Conservation (phyloP, 2,113 vertebrate genomes). For the Catharus bicknelli region DNA sequence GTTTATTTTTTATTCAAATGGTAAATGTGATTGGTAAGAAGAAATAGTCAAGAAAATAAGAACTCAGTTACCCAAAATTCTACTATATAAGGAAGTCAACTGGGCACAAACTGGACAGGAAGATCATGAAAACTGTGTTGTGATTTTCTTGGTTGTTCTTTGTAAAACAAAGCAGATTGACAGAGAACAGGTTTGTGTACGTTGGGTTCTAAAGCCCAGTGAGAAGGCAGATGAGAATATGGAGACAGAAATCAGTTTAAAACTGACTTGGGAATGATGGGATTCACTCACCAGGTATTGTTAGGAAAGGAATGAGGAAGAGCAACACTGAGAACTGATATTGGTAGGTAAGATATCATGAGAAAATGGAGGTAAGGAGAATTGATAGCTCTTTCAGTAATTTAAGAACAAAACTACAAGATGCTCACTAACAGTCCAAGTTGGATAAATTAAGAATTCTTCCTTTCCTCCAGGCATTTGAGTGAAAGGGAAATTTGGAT, state of each 20-base stretch:
- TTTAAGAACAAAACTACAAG: neutral
- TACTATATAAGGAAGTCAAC: neutral
- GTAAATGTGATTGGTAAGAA: neutral
- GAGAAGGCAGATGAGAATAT: neutral
- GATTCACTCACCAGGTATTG: neutral
- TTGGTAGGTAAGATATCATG: neutral
- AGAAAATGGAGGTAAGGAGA: neutral
- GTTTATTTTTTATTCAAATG: neutral
- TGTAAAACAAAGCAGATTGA: neutral
- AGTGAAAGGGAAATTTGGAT: neutral
- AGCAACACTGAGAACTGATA: neutral
- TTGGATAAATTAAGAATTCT: neutral
- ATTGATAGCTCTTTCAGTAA: neutral
- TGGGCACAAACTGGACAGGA: neutral
- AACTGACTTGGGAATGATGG: neutral
- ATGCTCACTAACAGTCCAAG: neutral
- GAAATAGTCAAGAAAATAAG: neutral
- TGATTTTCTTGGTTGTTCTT: neutral
- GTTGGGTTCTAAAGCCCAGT: neutral
- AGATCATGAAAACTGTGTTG: neutral
- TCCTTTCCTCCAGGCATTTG: neutral
- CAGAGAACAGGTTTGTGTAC: neutral
- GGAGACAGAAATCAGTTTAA: neutral
- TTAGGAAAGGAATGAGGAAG: neutral
- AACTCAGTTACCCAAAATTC: neutral